Percentiles rank a stretch among this genome's conserved stretches.
Conservation (phyloP, 2,113 vertebrate genomes). For the Tretioscincus oriximinensis region DNA sequence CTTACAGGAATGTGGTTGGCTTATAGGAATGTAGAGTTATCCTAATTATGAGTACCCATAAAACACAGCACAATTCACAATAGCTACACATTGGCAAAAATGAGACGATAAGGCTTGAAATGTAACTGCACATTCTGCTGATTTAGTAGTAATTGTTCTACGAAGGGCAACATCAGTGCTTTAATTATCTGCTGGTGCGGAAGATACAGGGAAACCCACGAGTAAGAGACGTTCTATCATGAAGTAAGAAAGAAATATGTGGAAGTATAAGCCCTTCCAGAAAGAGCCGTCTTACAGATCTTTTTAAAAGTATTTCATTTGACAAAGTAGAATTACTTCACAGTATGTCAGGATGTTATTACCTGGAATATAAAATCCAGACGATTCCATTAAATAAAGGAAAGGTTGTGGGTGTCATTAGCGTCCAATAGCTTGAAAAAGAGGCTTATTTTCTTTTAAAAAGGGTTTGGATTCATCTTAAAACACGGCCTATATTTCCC, state of each 20-base stretch:
- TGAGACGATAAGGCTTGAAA: background rate
- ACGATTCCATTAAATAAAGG: conserved; percentile 11
- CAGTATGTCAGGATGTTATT: conserved; percentile 26
- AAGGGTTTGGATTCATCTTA: conserved; percentile 65
- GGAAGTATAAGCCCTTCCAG: background rate
- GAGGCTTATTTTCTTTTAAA: conserved; percentile 58
- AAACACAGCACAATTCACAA: background rate
- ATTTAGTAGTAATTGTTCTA: conserved; percentile 36
- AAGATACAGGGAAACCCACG: background rate
- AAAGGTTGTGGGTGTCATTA: conserved; percentile 11
- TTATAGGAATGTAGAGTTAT: too few relatives aligned
- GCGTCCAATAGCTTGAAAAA: background rate
- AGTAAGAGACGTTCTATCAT: background rate
- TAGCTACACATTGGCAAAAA: background rate
- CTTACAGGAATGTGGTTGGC: too few relatives aligned
- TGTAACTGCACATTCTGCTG: conserved; percentile 7
- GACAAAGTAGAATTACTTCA: conserved; percentile 25
- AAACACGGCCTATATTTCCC: conserved; percentile 64
- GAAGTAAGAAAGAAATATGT: background rate
- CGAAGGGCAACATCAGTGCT: background rate
- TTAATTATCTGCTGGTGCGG: background rate
- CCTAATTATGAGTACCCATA: too few relatives aligned
- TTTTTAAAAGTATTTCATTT: background rate
- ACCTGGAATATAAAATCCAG: background rate
- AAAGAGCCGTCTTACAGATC: background rate